Percentiles rank a stretch among this genome's conserved stretches.
phyloP scores from a whole-genome alignment of 2,888 invertebrate genomes.

The Ophion costatus region DNA sequence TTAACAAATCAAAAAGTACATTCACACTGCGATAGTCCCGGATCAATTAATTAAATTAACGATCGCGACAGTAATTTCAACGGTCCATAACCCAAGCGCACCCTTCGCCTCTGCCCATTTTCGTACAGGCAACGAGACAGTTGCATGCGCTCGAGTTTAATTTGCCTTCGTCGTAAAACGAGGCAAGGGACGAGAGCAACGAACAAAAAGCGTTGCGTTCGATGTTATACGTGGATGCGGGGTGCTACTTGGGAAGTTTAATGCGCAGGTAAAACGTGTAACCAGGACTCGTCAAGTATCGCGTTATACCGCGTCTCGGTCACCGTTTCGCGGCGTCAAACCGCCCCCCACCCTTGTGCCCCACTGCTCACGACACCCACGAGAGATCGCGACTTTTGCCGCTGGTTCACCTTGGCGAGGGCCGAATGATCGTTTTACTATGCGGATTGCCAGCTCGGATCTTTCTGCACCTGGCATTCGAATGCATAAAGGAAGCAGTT shows the following conservation, averaged over 20 bases:
- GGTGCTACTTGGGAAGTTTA: not conserved
- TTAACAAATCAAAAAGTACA: not conserved
- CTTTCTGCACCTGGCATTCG: conserved; percentile 17
- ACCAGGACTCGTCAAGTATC: conserved; percentile 59
- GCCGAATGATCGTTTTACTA: conserved; percentile 70
- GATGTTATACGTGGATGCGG: not conserved
- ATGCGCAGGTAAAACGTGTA: conserved; percentile 40
- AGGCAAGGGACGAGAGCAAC: no score
- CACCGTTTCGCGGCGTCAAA: not conserved
- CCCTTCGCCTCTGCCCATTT: no score
- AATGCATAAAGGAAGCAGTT: conserved; percentile 26
- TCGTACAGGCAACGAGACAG: no score
- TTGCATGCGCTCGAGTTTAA: no score
- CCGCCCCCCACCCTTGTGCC: not conserved
- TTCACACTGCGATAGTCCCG: not conserved
- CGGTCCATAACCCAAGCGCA: not conserved
- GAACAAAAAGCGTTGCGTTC: no score
- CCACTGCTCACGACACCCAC: conserved; percentile 73
- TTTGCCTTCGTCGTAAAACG: no score
- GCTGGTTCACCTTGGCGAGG: conserved; percentile 79
- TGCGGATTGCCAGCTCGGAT: conserved; percentile 45
- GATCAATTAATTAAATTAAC: no score
- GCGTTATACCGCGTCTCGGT: conserved; percentile 66
- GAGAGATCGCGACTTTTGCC: conserved; percentile 69
- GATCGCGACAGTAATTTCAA: no score